Evolutionary conservation across 2,888 invertebrate genomes (phyloP).

Genomic region (Nycteola revayana): DNA sequence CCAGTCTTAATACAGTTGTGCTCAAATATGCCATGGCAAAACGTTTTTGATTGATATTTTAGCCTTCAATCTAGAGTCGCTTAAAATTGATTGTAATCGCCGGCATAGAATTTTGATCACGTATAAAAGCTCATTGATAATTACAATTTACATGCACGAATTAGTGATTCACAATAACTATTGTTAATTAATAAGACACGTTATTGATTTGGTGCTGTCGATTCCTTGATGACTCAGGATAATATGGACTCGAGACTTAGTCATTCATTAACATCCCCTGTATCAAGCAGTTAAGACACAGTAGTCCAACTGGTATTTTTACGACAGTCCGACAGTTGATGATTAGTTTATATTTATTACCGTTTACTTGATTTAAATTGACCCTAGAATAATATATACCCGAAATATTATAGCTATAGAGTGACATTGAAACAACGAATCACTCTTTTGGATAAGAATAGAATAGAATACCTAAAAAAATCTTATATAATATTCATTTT

Average conservation of each 20-base stretch:
- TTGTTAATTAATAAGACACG: slow-evolving; percentile 39
- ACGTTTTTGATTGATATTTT: too few relatives aligned
- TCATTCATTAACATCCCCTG: slow-evolving; percentile 37
- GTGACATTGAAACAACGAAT: too few relatives aligned
- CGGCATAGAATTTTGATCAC: slow-evolving; percentile 41
- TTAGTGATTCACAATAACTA: slow-evolving; percentile 54
- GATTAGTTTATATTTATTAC: too few relatives aligned
- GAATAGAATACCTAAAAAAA: too few relatives aligned
- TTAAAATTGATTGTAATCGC: slow-evolving; percentile 24
- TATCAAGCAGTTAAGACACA: slow-evolving; percentile 1
- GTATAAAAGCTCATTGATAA: slow-evolving; percentile 40
- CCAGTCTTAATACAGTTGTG: too few relatives aligned
- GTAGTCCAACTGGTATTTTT: slow-evolving; percentile 4
- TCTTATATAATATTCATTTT: too few relatives aligned
- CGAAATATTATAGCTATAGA: too few relatives aligned
- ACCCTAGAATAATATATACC: too few relatives aligned
- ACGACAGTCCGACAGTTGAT: too few relatives aligned
- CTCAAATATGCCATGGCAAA: too few relatives aligned
- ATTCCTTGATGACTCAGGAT: slow-evolving; percentile 51
- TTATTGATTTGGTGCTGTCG: slow-evolving; percentile 29
- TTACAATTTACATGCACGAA: slow-evolving; percentile 36
- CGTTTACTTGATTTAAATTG: too few relatives aligned
- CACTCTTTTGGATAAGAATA: too few relatives aligned
- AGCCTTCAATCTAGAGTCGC: slow-evolving; percentile 23
- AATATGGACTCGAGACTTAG: slow-evolving; percentile 32